Evolutionary conservation across 23 tunicate genomes (phyloP), one percentile per base, ranked within the genome.

Genomic region (Clavelina lepadiformis): DNA sequence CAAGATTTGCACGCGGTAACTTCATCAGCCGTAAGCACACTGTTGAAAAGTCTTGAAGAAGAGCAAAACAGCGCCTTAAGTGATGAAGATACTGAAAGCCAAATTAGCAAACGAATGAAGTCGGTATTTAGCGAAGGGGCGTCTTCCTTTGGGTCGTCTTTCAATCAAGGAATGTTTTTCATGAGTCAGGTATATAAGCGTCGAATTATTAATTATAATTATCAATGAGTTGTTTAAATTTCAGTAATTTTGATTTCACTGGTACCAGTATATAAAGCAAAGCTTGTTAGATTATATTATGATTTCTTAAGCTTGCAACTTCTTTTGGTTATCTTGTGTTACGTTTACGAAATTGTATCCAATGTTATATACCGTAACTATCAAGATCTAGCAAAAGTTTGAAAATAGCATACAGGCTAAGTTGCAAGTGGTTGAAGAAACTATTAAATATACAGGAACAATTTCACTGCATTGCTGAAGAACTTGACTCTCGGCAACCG

Each of bases 91-190:
- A 44, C 73, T 1, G 74, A 76, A 37, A 80, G 87, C 38, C 74
- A 80, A 50, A 38, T 66, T 18, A 89, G 89, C 45, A 69, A 79
- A 22, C 54, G 52, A 38, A 61, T 83, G 67, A 70, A 44, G 28
- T 88, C 96, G 11, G 65, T 80, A 34, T 81, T 69, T 56, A 89
- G 97, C 47, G 89, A 89, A 44, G 97, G 80, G 20, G 97, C 45
- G 3, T 70, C 82, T 2, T 63, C 97, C 0, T 75, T 31, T 24
- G 66, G 72, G n/a, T 83, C 92, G 13, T 68, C 89, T 24, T 74
- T 70, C 32, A 80, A 89, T 65, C 97, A 89, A 54, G 79, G 79
- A 45, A 71, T 89, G 38, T 81, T 74, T 75, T 89, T 89, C 45
- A 67, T 89, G 63, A 89, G 89, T 52, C 97, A 89, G 75, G 97